Evolutionary conservation across 1,140 invertebrate species (phyloP), one percentile per base, ranked within the genome.

Genomic region (Tyrophagus putrescentiae): DNA sequence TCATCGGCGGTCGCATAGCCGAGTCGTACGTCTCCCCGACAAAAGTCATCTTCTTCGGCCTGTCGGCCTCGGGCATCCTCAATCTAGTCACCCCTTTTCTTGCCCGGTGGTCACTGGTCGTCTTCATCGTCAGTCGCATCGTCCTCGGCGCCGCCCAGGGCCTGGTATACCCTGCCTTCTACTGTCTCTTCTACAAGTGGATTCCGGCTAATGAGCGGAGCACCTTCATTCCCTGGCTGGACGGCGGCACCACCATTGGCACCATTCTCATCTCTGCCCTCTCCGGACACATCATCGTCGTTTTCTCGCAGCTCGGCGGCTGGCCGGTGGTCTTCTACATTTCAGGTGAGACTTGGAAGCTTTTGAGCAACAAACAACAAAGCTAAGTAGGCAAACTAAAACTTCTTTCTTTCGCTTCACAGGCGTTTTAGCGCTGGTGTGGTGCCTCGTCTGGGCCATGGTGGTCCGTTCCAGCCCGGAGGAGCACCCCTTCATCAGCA

Each of bases 1-100:
- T 90, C 44, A 85, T 87, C 0, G 84, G 84, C 36, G 86, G 82
- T 1, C 76, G 82, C 59, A 71, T 87, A 44, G 81, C 84, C 0
- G 85, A 88, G 72, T 69, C 81, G 32, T 78, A 82, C 64, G 84
- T 84, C 5, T 84, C 52, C 9, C 52, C 84, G 1, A 88, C 87
- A 73, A 84, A 83, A 79, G 81, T 88, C 3, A 59, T 59, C n/a
- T 59, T 59, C 13, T 21, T 59, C 18, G 34, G 41, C 25, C 18
- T 45, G 32, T 59, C 39, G 2, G 21, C 39, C 4, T 59, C 57
- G 6, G 57, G 36, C 16, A 16, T 59, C 7, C 44, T 62, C n/a
- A 62, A 50, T 25, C 32, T 62, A 21, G 1, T 61, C 28, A 59
- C 60, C 32, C 60, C 60, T 29, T 61, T 60, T 7, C 9, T 50